Evolutionary conservation across 2,797 vertebrate species (phyloP), one percentile per base, ranked within the genome.

Genomic region (Luscinia megarhynchos): DNA sequence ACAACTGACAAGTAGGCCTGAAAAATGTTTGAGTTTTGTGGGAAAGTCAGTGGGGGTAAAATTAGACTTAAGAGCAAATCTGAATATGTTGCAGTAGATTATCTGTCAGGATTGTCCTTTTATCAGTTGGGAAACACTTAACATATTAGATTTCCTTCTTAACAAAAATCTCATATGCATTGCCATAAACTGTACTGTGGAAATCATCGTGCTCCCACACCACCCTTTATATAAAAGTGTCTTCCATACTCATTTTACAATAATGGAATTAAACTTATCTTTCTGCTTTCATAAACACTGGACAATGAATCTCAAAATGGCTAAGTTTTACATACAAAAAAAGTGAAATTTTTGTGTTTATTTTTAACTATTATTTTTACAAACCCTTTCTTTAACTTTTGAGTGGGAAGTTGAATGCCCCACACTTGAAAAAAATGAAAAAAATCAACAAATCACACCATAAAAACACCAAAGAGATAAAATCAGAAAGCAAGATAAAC

Each of bases 361-460:
- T 36, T 73, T 69, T 61, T 10, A 54, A 30, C 5, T 30, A 11
- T n/a, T 36, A 2, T 16, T 61, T 64, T 54, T 53, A 38, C 41
- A 61, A 83, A n/a, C 11, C 3, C 3, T 54, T 58, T 34, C 11
- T 76, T 68, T 46, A 74, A 50, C 8, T 34, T 51, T 74, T n/a
- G 30, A 74, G 23, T 27, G 7, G 4, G 2, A 61, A 78, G 38
- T 14, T n/a, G 5, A 74, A 41, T 34, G 15, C 8, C 10, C 6
- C 17, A 67, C 3, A 5, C 23, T 38, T 6, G 15, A 6, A 18
- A 30, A 62, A 40, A n/a, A 34, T 34, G 34, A 34, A 58, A 14
- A 8, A 50, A 5, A 7, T 1, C 19, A 34, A 41, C 11, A 1
- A 68, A 13, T 4, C 8, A 24, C 2, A 7, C 5, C 2, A 11